Conservation (phyloP, 2,113 vertebrate genomes). For the Notarius quadriscutis region DNA sequence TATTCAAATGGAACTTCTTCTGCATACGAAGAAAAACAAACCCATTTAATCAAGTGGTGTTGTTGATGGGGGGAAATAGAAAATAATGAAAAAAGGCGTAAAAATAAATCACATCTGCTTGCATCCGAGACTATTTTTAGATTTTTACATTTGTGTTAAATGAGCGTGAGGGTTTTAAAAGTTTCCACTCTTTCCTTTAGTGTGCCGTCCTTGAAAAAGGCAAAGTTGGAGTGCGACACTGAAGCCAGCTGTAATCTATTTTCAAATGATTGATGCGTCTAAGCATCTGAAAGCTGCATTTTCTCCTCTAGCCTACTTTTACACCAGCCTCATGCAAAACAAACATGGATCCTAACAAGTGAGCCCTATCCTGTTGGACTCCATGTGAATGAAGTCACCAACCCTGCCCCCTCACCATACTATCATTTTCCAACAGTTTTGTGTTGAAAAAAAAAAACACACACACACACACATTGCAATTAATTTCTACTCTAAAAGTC, state of each 20-base stretch:
- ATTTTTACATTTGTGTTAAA: neutral
- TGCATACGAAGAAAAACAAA: neutral
- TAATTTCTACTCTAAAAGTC: neutral
- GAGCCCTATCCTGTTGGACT: neutral
- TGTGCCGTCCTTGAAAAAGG: neutral
- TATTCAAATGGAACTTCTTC: neutral
- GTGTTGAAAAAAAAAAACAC: neutral
- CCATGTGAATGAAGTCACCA: neutral
- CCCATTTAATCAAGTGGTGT: conserved; percentile 4
- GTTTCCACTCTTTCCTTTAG: neutral
- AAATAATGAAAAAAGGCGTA: neutral
- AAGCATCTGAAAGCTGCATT: neutral
- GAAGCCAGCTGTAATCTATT: conserved; percentile 13
- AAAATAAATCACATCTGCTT: neutral
- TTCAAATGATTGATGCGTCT: conserved; percentile 11
- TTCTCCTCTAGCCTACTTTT: neutral
- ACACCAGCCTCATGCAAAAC: conserved; percentile 3
- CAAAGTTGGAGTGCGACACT: neutral
- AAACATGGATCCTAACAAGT: neutral
- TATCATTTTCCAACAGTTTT: neutral
- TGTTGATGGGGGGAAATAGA: neutral
- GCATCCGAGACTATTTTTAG: neutral
- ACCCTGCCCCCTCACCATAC: neutral
- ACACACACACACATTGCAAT: neutral
- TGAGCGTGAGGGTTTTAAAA: neutral